Conservation (phyloP, 2,113 vertebrate genomes). For the Leuciscus idus region DNA sequence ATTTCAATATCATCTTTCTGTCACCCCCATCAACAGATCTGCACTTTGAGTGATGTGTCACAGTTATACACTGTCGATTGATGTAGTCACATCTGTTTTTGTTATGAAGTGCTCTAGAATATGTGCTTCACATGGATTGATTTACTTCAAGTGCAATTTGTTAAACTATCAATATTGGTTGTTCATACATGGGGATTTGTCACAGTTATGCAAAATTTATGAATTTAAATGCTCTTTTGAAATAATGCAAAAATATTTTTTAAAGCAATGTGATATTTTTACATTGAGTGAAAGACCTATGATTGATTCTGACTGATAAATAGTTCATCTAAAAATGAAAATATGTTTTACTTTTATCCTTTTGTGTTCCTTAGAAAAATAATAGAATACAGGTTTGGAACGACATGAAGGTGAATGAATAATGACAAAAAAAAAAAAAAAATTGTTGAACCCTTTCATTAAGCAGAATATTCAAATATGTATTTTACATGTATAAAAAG, state of each 20-base stretch:
- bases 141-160: conserved; percentile 26
- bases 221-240: neutral
- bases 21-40: conserved; percentile 44
- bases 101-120: conserved; percentile 14
- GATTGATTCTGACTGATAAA: neutral
- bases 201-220: neutral
- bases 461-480: neutral
- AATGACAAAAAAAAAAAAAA: too few species aligned
- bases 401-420: neutral
- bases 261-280: neutral
- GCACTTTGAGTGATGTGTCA: conserved; percentile 37
- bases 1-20: conserved; percentile 50
- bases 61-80: conserved; percentile 3
- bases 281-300: neutral
- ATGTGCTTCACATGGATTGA: conserved; percentile 7
- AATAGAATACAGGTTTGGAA: neutral
- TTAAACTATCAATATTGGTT: conserved; percentile 19
- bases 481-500: neutral
- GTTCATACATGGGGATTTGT: neutral
- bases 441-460: neutral
- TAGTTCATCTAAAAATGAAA: too few species aligned
- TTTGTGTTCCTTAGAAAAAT: neutral
- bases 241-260: neutral
- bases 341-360: too few species aligned
- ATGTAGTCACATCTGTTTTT: conserved; percentile 29